phyloP scores from a whole-genome alignment of 2,888 invertebrate species.

The Aleiodes alternator region DNA sequence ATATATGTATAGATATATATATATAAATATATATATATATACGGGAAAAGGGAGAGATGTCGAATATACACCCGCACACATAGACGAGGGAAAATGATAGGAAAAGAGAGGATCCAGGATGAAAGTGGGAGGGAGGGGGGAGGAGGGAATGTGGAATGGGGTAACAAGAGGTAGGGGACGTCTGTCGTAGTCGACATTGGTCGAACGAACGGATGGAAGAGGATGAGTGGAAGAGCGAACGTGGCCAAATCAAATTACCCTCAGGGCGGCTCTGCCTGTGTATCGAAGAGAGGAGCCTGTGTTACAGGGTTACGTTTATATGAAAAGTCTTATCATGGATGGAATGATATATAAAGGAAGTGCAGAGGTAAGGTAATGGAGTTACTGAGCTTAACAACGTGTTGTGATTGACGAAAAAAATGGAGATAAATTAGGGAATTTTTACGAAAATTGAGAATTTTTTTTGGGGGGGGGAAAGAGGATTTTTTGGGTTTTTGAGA shows the following conservation, averaged over 20 bases:
- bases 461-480: too few species aligned
- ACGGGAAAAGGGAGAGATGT: conserved; percentile 32
- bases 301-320: conserved; percentile 51
- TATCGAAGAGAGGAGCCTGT: conserved; percentile 54
- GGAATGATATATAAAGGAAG: conserved; percentile 18
- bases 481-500: too few species aligned
- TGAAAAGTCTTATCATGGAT: conserved; percentile 57
- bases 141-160: too few species aligned
- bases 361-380: conserved; percentile 33
- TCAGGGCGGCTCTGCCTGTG: conserved; percentile 59
- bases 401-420: conserved; percentile 41
- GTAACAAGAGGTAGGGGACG: conserved; percentile 42
- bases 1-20: not conserved
- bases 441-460: too few species aligned
- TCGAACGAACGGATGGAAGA: conserved; percentile 26
- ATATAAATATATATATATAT: not conserved
- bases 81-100: conserved; percentile 31
- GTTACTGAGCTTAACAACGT: conserved; percentile 34
- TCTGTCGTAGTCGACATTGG: conserved; percentile 29
- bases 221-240: conserved; percentile 60
- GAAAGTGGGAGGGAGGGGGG: too few species aligned
- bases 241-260: conserved; percentile 68
- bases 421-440: not conserved
- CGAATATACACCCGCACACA: conserved; percentile 38
- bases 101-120: not conserved